These are phyloP conservation scores for Pteronotus mesoamericanus DNA, from an alignment of 2,797 vertebrate species.

Conservation along the genomic window DNA sequence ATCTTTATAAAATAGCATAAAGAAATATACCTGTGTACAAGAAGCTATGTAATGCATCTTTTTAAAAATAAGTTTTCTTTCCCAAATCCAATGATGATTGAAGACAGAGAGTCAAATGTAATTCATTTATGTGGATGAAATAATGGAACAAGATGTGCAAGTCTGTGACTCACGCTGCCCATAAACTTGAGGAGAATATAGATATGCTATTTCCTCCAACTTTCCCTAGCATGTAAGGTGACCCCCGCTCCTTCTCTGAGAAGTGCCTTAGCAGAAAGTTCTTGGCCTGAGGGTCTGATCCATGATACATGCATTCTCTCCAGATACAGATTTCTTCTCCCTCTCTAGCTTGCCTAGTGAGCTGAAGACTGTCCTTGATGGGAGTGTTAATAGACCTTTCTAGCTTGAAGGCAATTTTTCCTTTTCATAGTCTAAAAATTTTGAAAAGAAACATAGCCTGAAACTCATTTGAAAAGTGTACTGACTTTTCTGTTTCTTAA, in stretches of 20 bases:
- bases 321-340: background rate
- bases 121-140: background rate
- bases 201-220: background rate
- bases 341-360: constrained; percentile 15
- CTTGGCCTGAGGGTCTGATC: constrained; percentile 14
- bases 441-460: constrained; percentile 15
- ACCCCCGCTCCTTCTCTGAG: background rate
- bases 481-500: background rate
- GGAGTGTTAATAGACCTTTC: constrained; percentile 37
- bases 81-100: background rate
- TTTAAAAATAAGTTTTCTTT: background rate
- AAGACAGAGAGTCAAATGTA: background rate
- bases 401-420: constrained; percentile 49
- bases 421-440: constrained; percentile 55
- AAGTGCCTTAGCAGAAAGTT: background rate
- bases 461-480: constrained; percentile 20
- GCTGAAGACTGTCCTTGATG: background rate
- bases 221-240: background rate
- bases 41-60: background rate
- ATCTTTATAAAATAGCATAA: background rate
- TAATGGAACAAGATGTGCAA: background rate
- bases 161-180: background rate
- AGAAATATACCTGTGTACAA: background rate
- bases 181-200: background rate
- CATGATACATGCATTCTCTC: constrained; percentile 40